Evolutionary conservation across 2,797 vertebrate species (phyloP).

Genomic region (Morelia viridis): DNA sequence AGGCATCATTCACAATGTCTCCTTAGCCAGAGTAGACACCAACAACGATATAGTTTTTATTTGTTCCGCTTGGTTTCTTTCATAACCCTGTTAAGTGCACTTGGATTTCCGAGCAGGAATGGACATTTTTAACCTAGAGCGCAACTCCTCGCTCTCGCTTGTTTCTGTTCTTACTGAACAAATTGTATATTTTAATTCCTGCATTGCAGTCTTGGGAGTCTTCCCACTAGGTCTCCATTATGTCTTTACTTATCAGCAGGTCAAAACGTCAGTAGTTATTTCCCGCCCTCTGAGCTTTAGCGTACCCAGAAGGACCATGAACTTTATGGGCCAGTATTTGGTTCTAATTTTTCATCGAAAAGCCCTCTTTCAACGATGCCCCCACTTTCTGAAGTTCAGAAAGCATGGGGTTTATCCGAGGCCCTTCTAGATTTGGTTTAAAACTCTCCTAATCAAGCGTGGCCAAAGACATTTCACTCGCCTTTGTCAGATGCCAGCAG

Average conservation of each 20-base stretch:
- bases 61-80: background rate
- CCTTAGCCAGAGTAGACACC: background rate
- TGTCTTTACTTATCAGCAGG: background rate
- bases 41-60: background rate
- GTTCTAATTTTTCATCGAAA: background rate
- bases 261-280: background rate
- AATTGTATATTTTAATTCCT: background rate
- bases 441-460: background rate
- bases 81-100: background rate
- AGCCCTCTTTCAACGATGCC: background rate
- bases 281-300: background rate
- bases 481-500: background rate
- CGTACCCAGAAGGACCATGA: background rate
- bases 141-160: background rate
- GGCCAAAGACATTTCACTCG: too few species aligned
- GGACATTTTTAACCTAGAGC: background rate
- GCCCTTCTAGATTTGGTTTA: background rate
- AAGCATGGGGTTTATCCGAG: background rate
- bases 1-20: background rate
- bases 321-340: background rate
- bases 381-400: background rate
- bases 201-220: background rate
- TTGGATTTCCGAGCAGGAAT: background rate
- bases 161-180: background rate
- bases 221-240: background rate